Conservation (phyloP, 2,113 vertebrate species). For the Electrona antarctica region DNA sequence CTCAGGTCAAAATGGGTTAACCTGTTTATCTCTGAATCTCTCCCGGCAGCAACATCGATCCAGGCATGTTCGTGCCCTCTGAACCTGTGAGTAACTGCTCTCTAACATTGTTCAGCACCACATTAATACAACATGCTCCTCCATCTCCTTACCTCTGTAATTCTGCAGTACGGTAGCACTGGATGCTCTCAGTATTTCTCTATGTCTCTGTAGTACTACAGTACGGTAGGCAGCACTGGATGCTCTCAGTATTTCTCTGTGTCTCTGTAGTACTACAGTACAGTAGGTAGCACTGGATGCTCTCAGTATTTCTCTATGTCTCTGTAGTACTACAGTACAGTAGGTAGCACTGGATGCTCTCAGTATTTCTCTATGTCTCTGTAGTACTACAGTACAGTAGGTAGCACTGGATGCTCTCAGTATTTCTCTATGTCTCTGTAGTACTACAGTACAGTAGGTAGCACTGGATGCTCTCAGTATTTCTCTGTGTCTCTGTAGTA, state of each 20-base stretch:
- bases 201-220: background rate
- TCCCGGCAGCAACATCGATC: conserved; percentile 73
- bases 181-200: background rate
- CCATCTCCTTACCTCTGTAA: background rate
- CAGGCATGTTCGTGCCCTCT: conserved; percentile 64
- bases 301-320: conserved; percentile 2
- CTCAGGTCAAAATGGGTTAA: no score
- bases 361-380: conserved; percentile 3
- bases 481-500: no score
- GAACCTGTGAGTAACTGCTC: conserved; percentile 70
- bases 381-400: no score
- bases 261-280: background rate
- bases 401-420: no score
- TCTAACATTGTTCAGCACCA: background rate
- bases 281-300: background rate
- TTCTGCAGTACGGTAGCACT: background rate
- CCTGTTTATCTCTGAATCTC: conserved; percentile 6
- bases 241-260: conserved; percentile 1
- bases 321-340: background rate
- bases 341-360: background rate
- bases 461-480: no score
- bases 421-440: no score
- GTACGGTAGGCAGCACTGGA: background rate
- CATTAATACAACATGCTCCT: background rate
- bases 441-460: background rate